A percentile compares a stretch with the other conserved stretches of the same genome.
These are phyloP conservation scores for Progne subis DNA, from an alignment of 2,113 vertebrate species.

Conservation along the genomic window DNA sequence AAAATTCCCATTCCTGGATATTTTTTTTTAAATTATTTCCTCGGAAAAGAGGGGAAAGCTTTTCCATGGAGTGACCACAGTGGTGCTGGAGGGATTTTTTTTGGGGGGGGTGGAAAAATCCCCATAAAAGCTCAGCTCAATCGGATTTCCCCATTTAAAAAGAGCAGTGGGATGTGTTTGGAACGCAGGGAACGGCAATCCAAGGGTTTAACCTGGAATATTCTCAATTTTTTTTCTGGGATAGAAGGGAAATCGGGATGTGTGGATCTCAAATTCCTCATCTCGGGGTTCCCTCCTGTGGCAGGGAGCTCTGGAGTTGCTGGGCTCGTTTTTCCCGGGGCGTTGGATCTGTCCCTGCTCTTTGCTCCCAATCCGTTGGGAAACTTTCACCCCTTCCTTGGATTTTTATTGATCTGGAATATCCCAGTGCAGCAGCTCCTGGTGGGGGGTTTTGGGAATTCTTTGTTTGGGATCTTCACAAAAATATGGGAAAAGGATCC, in stretches of 20 bases:
- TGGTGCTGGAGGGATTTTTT: not conserved
- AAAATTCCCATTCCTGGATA: not conserved
- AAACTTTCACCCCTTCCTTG: not conserved
- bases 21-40: not conserved
- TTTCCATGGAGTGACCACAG: no score
- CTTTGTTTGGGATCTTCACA: not conserved
- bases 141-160: not conserved
- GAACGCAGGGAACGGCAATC: not conserved
- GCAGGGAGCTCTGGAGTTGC: not conserved
- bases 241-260: accelerated
- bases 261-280: not conserved
- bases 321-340: accelerated
- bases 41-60: not conserved
- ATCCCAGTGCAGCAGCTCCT: not conserved
- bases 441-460: accelerated
- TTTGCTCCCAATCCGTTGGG: not conserved
- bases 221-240: accelerated
- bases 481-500: not conserved
- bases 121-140: accelerated
- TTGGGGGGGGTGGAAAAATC: not conserved
- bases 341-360: not conserved
- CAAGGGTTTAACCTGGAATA: not conserved
- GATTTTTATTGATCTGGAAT: not conserved
- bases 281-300: no score
- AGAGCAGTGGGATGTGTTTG: not conserved